These are phyloP conservation scores for Drosophila bifasciata DNA, from an alignment of 1,140 invertebrate genomes.

Conservation along the genomic window DNA sequence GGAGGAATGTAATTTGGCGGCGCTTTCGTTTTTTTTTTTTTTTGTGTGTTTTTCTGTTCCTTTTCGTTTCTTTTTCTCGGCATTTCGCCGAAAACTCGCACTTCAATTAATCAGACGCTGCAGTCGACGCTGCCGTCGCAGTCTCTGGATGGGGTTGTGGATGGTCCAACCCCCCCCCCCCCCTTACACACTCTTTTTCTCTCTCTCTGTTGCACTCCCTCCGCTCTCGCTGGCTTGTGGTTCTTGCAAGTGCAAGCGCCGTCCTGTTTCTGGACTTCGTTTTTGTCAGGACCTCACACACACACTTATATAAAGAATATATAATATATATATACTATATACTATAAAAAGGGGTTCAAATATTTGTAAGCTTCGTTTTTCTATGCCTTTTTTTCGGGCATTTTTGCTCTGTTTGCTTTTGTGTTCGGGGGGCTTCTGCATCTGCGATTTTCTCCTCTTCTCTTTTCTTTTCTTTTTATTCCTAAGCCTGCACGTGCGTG, in stretches of 20 bases:
- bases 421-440: slow-evolving; percentile 27
- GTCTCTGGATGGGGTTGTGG: slow-evolving; percentile 13
- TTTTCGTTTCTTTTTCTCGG: slow-evolving; percentile 38
- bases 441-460: slow-evolving; percentile 13
- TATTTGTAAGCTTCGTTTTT: slow-evolving; percentile 34
- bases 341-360: slow-evolving; percentile 44
- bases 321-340: slow-evolving; percentile 16
- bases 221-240: no score
- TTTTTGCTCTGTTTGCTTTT: slow-evolving; percentile 32
- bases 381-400: slow-evolving; percentile 1
- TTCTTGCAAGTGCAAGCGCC: slow-evolving; percentile 45
- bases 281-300: slow-evolving; percentile 40
- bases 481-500: slow-evolving; percentile 16
- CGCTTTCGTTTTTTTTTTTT: slow-evolving; percentile 59
- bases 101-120: slow-evolving; percentile 82
- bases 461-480: slow-evolving; percentile 8
- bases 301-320: slow-evolving; percentile 15
- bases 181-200: not conserved
- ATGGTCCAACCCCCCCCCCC: not conserved
- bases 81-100: slow-evolving; percentile 71
- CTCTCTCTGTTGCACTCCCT: not conserved
- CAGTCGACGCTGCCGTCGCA: slow-evolving; percentile 41
- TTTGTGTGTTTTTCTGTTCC: no score
- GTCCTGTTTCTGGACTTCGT: slow-evolving; percentile 49
- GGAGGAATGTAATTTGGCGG: slow-evolving; percentile 68